A percentile compares a stretch with the other conserved stretches of the same genome.
Conservation (phyloP, 2,888 invertebrate species). For the Frankliniella fusca region DNA sequence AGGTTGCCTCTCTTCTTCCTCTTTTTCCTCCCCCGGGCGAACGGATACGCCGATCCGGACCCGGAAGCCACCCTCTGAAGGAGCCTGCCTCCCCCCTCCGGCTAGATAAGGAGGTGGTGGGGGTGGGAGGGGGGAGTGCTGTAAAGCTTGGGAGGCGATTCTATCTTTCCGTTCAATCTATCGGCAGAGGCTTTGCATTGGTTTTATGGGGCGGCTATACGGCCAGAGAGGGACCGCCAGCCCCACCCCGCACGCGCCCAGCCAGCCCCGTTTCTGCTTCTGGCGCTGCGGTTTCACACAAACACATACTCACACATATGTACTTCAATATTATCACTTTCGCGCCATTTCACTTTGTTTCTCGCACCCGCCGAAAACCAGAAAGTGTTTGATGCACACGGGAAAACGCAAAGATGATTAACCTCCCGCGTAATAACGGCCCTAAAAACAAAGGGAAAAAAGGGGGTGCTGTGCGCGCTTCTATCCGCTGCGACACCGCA, state of each 20-base stretch:
- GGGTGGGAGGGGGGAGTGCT: neutral
- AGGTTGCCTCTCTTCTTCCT: neutral
- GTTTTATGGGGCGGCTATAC: neutral
- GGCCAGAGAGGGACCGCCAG: neutral
- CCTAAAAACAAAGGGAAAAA: no score
- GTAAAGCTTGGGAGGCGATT: neutral
- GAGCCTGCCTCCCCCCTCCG: neutral
- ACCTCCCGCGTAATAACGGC: no score
- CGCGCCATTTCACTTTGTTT: no score
- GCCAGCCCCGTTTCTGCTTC: neutral
- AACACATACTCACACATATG: no score
- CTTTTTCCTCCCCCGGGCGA: neutral
- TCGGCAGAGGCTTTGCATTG: slow-evolving; percentile 18
- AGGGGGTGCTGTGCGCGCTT: no score
- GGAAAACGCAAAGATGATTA: no score
- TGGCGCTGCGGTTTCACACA: no score
- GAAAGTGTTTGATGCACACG: no score
- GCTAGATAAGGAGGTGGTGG: neutral
- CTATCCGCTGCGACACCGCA: no score
- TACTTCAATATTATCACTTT: no score
- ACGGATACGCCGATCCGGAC: neutral
- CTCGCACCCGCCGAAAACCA: no score
- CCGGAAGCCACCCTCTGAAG: neutral
- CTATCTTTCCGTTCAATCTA: slow-evolving; percentile 2
- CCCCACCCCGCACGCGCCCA: neutral